phyloP scores from a whole-genome alignment of 2,113 vertebrate genomes.

The Tyrannus savana region DNA sequence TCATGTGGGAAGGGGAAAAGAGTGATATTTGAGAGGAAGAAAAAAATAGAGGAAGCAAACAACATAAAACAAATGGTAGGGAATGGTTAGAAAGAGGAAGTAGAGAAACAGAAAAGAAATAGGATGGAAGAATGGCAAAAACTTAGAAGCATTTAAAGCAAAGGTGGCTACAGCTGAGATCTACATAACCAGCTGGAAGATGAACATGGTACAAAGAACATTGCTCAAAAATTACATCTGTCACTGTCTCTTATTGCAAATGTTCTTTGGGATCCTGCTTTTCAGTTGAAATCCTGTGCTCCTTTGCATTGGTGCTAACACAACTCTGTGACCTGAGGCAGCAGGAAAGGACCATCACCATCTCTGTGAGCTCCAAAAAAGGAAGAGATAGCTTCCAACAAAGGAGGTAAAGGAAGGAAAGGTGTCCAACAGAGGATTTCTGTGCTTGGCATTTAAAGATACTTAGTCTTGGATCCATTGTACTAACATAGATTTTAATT shows the following conservation, averaged over 20 bases:
- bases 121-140: background rate
- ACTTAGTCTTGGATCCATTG: background rate
- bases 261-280: background rate
- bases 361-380: background rate
- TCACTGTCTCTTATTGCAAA: too few relatives aligned
- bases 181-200: background rate
- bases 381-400: background rate
- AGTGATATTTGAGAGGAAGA: background rate
- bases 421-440: background rate
- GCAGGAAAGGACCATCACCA: too few relatives aligned
- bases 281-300: background rate
- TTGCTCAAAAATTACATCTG: background rate
- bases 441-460: background rate
- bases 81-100: background rate
- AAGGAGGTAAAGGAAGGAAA: background rate
- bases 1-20: background rate
- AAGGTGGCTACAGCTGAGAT: background rate
- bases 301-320: fast-evolving
- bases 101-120: background rate
- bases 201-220: background rate
- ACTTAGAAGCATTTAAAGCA: background rate
- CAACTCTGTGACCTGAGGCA: background rate
- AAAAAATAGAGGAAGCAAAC: background rate
- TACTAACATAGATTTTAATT: background rate
- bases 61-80: background rate